Percentiles rank a stretch among this genome's conserved stretches.
Evolutionary conservation across 2,797 vertebrate genomes (phyloP).

Genomic region (Danionella dracula): DNA sequence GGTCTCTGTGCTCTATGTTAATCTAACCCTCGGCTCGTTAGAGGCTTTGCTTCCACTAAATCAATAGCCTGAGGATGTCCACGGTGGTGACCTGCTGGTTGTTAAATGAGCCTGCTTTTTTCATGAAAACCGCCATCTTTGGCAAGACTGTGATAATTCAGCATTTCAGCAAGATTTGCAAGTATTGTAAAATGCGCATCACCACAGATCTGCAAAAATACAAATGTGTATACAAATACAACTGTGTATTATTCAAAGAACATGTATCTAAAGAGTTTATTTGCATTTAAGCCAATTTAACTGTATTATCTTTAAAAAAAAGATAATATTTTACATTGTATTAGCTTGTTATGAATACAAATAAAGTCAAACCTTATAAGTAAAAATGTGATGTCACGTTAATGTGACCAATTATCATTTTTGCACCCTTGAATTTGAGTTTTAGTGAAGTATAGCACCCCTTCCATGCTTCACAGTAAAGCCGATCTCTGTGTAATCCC

Average conservation of each 20-base stretch:
- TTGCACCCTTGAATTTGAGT: not conserved
- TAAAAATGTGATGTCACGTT: too few species aligned
- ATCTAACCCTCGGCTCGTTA: not conserved
- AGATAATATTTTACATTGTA: too few species aligned
- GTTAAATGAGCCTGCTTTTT: slow-evolving; percentile 20
- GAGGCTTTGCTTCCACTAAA: not conserved
- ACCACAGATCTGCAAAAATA: too few species aligned
- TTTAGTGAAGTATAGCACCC: not conserved
- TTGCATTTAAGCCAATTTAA: too few species aligned
- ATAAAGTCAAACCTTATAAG: too few species aligned
- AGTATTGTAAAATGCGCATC: too few species aligned
- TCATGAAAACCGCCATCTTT: slow-evolving; percentile 27
- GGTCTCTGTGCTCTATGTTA: not conserved
- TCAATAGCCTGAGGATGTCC: slow-evolving; percentile 2
- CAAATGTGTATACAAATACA: too few species aligned
- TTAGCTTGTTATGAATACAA: too few species aligned
- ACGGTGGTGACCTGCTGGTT: slow-evolving; percentile 25
- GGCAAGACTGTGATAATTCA: slow-evolving; percentile 10
- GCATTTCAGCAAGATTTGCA: too few species aligned
- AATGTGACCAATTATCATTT: not conserved
- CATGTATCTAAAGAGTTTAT: too few species aligned
- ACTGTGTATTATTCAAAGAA: too few species aligned
- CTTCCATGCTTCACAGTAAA: not conserved
- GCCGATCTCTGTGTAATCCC: slow-evolving; percentile 58
- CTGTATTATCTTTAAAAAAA: too few species aligned